These are phyloP conservation scores for Sycophila texana DNA, from an alignment of 2,888 invertebrate species.

Conservation along the genomic window DNA sequence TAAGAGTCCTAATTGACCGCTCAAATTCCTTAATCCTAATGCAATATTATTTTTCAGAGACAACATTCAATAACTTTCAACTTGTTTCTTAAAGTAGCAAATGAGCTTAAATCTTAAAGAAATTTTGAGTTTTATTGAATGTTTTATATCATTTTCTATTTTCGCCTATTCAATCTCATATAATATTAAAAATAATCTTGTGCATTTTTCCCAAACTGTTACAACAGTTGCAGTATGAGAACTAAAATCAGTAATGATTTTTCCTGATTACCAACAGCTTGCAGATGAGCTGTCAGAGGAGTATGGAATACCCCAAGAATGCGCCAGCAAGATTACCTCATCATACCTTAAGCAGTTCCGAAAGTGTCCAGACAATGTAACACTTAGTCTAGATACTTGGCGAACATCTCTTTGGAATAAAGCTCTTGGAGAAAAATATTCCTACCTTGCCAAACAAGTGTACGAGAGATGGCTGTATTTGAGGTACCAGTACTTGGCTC, in stretches of 20 bases:
- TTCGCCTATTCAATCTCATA: constrained; percentile 46
- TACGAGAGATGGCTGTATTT: constrained; percentile 88
- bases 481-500: constrained; percentile 85
- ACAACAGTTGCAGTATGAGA: constrained; percentile 11
- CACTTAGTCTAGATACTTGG: constrained; percentile 86
- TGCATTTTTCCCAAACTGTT: constrained; percentile 48
- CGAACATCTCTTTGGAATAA: constrained; percentile 86
- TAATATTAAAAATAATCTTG: constrained; percentile 50
- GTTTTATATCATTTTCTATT: constrained; percentile 45
- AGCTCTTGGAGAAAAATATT: constrained; percentile 85
- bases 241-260: constrained; percentile 49
- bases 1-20: constrained; percentile 70
- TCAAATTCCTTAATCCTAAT: constrained; percentile 60
- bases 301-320: constrained; percentile 82
- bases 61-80: constrained; percentile 63
- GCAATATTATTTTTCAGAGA: constrained; percentile 61
- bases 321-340: constrained; percentile 81
- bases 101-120: neutral
- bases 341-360: constrained; percentile 86
- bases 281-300: constrained; percentile 80
- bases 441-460: constrained; percentile 83
- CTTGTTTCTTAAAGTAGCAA: constrained; percentile 29
- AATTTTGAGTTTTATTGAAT: constrained; percentile 44
- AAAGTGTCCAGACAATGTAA: constrained; percentile 87
- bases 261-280: constrained; percentile 73